Conservation (phyloP, 2,888 invertebrate species). For the Synanthedon myopaeformis region DNA sequence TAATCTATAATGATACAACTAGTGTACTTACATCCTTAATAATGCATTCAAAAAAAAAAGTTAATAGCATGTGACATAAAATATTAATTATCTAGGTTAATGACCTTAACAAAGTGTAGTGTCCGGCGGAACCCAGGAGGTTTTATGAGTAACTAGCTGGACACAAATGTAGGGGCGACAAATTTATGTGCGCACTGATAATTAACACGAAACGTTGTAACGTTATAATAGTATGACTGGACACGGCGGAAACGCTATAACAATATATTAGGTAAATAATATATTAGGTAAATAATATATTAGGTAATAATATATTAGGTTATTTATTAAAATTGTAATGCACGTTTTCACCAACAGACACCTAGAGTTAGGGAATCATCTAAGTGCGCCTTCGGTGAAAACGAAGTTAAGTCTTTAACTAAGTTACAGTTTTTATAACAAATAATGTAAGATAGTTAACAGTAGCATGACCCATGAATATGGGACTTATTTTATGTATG, state of each 20-base stretch:
- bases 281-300: too few relatives aligned
- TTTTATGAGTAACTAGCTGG: conserved; percentile 23
- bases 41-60: neutral
- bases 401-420: too few relatives aligned
- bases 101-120: conserved; percentile 15
- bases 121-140: conserved; percentile 15
- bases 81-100: conserved; percentile 33
- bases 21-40: neutral
- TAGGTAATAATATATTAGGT: too few relatives aligned
- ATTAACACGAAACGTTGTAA: conserved; percentile 23
- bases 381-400: too few relatives aligned
- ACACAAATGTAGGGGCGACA: conserved; percentile 18
- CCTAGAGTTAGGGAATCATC: too few relatives aligned
- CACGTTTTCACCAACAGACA: too few relatives aligned
- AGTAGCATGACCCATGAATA: too few relatives aligned
- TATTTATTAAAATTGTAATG: too few relatives aligned
- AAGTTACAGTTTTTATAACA: too few relatives aligned
- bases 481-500: too few relatives aligned
- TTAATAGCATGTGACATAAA: conserved; percentile 15
- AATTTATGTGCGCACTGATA: conserved; percentile 31
- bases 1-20: neutral
- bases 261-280: too few relatives aligned
- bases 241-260: neutral
- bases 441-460: too few relatives aligned
- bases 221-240: neutral